Conservation (phyloP, 2,113 vertebrate genomes). For the Centropus unirufus region DNA sequence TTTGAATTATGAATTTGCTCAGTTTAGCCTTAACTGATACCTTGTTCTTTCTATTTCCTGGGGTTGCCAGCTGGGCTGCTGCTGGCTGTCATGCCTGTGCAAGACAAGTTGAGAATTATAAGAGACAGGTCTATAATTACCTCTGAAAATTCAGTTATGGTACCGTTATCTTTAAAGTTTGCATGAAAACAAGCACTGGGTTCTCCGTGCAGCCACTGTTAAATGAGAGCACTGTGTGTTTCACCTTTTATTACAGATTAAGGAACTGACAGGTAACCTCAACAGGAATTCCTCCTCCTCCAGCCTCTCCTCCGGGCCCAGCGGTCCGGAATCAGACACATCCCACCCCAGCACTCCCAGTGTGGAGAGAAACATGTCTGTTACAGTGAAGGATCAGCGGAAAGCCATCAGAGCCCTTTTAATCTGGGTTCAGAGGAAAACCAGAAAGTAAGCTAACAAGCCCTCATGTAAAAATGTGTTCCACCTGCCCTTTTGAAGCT, state of each 20-base stretch:
- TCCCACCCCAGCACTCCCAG: constrained; percentile 84
- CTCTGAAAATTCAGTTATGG: constrained; percentile 1
- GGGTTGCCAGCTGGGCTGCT: not conserved
- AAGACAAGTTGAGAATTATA: not conserved
- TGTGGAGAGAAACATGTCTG: constrained; percentile 72
- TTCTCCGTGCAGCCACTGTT: not conserved
- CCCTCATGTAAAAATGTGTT: not conserved
- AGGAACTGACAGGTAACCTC: constrained; percentile 95
- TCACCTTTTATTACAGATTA: constrained; percentile 84
- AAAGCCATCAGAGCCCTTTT: constrained; percentile 91
- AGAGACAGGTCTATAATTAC: not conserved
- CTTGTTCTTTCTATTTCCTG: not conserved
- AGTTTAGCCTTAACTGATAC: not conserved
- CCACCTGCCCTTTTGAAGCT: not conserved
- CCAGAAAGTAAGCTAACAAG: constrained; percentile 85
- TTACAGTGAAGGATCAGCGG: constrained; percentile 85
- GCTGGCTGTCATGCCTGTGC: not conserved
- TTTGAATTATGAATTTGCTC: not conserved
- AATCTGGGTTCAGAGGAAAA: constrained; percentile 93
- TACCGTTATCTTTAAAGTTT: not conserved
- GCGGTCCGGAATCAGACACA: constrained; percentile 88
- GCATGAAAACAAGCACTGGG: not conserved
- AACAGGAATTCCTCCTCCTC: constrained; percentile 89
- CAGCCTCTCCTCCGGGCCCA: constrained; percentile 90
- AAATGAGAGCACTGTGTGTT: not conserved